These are phyloP conservation scores for Chlamydotis undulata DNA, from an alignment of 2,113 vertebrate species.

Conservation along the genomic window DNA sequence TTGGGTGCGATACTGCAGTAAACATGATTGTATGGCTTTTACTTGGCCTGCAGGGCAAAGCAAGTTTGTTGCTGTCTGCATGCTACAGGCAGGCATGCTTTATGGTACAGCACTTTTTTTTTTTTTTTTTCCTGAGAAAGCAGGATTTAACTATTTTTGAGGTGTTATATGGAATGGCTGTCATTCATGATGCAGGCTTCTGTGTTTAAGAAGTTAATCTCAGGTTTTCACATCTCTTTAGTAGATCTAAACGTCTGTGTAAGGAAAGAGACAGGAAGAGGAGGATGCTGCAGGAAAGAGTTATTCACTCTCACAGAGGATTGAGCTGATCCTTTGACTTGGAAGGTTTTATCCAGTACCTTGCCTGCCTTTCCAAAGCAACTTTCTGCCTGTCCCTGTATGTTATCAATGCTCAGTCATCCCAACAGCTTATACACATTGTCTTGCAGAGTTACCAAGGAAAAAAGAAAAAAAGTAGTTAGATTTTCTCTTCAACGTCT, in stretches of 20 bases:
- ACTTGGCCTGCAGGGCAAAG: background rate
- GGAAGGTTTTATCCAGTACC: background rate
- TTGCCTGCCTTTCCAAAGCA: conserved; percentile 8
- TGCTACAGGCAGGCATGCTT: background rate
- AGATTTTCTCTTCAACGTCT: background rate
- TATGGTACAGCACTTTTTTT: background rate
- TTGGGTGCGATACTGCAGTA: background rate
- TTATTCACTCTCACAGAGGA: background rate
- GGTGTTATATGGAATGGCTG: background rate
- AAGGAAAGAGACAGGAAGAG: background rate
- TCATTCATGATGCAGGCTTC: background rate
- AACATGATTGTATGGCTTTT: background rate
- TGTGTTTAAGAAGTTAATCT: conserved; percentile 3
- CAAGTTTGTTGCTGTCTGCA: background rate
- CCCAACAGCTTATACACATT: background rate
- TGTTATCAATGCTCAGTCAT: background rate
- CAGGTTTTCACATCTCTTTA: background rate
- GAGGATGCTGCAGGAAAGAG: background rate
- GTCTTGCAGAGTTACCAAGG: background rate
- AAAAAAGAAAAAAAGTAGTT: background rate
- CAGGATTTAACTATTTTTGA: background rate
- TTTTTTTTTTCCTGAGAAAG: background rate
- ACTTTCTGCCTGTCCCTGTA: background rate
- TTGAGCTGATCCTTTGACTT: conserved; percentile 7
- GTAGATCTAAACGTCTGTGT: background rate